phyloP scores from a whole-genome alignment of 2,888 invertebrate genomes.

The Drosophila hamatofila region DNA sequence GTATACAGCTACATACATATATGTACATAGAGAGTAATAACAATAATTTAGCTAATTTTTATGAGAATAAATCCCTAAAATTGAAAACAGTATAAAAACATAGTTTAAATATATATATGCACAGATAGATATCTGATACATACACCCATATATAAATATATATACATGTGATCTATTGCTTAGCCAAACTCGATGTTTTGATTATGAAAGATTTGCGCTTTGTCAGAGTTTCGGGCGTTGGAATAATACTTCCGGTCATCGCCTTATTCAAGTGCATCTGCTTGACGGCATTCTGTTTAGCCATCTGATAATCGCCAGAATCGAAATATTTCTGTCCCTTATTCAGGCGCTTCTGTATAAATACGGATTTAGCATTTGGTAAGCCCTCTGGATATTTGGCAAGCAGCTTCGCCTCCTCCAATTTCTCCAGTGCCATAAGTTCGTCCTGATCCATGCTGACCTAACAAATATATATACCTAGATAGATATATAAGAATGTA shows the following conservation, averaged over 20 bases:
- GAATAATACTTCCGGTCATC: slow-evolving; percentile 93
- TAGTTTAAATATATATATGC: not conserved
- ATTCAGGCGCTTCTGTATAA: slow-evolving; percentile 95
- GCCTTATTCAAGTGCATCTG: slow-evolving; percentile 86
- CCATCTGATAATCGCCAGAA: slow-evolving; percentile 99
- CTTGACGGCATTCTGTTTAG: slow-evolving; percentile 92
- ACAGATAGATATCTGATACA: too few relatives aligned
- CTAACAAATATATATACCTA: not conserved
- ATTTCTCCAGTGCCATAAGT: slow-evolving; percentile 87
- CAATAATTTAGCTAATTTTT: not conserved
- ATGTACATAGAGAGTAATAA: not conserved
- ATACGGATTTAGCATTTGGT: slow-evolving; percentile 93
- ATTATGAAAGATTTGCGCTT: slow-evolving; percentile 90
- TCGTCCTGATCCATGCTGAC: not conserved
- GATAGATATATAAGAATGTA: not conserved
- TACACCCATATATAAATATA: not conserved
- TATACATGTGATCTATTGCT: not conserved
- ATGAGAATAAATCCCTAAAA: not conserved
- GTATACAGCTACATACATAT: not conserved
- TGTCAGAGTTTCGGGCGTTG: slow-evolving; percentile 98
- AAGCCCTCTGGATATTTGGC: slow-evolving; percentile 94
- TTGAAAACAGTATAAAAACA: not conserved
- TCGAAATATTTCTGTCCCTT: slow-evolving; percentile 99
- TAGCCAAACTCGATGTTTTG: not conserved
- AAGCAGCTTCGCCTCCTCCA: slow-evolving; percentile 96